phyloP scores from a whole-genome alignment of 2,888 invertebrate species.

The Nasonovia ribisnigri region DNA sequence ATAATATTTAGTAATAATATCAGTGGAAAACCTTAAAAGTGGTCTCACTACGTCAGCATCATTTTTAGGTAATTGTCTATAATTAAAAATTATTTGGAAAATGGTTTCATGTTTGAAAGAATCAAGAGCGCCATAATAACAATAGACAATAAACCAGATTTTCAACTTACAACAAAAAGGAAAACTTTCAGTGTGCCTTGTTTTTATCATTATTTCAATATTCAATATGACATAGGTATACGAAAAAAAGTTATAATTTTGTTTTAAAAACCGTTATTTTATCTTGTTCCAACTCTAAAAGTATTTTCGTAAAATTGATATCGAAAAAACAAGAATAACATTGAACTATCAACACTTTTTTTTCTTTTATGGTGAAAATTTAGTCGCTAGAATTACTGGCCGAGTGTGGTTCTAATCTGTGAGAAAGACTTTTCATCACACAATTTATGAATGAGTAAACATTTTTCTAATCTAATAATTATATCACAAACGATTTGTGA shows the following conservation, averaged over 20 bases:
- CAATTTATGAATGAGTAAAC: background rate
- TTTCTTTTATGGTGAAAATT: background rate
- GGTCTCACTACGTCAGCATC: too few species aligned
- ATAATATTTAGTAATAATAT: too few species aligned
- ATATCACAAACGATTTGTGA: background rate
- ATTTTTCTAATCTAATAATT: background rate
- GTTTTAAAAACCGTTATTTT: conserved; percentile 2
- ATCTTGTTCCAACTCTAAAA: background rate
- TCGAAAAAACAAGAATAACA: background rate
- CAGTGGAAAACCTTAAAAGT: too few species aligned
- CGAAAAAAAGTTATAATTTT: background rate
- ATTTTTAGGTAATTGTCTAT: too few species aligned
- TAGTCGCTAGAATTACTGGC: background rate
- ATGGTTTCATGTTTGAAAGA: background rate
- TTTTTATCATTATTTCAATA: background rate
- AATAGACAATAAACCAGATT: background rate
- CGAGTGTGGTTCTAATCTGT: background rate
- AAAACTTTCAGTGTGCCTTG: background rate
- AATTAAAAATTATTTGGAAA: background rate
- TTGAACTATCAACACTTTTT: background rate
- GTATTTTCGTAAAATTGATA: background rate
- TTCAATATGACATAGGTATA: background rate
- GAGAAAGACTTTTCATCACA: background rate
- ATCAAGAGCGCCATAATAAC: background rate
- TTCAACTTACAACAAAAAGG: background rate